phyloP scores from a whole-genome alignment of 2,113 vertebrate species.

The Brachypteracias leptosomus region DNA sequence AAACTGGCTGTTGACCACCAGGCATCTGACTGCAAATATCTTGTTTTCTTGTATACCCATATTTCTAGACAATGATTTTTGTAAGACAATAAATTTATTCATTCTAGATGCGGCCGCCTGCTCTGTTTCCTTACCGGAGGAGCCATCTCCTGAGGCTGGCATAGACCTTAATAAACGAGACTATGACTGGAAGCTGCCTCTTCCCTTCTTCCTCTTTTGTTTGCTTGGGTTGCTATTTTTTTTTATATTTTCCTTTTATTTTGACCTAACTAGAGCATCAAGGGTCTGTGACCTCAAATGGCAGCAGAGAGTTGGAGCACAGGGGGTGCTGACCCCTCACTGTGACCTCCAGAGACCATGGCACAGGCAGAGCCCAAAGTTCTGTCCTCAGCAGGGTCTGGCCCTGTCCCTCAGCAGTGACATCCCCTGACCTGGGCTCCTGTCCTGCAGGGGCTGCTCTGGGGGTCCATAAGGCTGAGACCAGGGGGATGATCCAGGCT shows the following conservation, averaged over 20 bases:
- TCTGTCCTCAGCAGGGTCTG: not conserved
- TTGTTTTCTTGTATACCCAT: conserved; percentile 92
- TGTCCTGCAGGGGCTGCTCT: too few species aligned
- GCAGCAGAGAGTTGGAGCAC: not conserved
- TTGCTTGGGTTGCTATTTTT: not conserved
- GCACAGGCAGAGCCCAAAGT: not conserved
- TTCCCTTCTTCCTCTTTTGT: conserved; percentile 55
- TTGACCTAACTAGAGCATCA: not conserved
- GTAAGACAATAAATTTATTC: conserved; percentile 99
- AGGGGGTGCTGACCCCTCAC: not conserved
- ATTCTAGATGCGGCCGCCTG: conserved; percentile 84
- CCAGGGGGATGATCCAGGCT: too few species aligned
- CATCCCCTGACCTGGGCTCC: not conserved
- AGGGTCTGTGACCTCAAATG: not conserved
- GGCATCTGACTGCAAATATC: conserved; percentile 85
- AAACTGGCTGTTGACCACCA: conserved; percentile 91
- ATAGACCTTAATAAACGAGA: conserved; percentile 72
- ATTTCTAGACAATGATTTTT: conserved; percentile 96
- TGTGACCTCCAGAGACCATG: not conserved
- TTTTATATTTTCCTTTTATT: not conserved
- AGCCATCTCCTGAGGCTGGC: conserved; percentile 61
- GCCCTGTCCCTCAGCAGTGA: not conserved
- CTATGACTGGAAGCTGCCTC: conserved; percentile 66
- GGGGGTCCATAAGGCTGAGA: too few species aligned
- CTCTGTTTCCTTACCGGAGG: conserved; percentile 73